Base-by-base conservation (phyloP, 2,888 invertebrate genomes). In the Noctua fimbriata region DNA sequence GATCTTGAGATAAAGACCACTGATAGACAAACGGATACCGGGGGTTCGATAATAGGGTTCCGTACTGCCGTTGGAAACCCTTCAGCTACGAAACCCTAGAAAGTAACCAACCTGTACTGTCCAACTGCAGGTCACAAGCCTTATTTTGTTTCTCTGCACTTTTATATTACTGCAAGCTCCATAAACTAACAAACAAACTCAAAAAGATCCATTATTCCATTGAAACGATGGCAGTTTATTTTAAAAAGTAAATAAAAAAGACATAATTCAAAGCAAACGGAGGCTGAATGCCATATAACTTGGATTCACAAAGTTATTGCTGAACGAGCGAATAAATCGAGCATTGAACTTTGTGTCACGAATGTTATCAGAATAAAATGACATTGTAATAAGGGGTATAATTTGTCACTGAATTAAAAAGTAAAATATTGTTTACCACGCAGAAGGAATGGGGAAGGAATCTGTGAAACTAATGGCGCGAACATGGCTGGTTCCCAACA, bases 251-350 rank as follows among this genome's bases (percentile, higher is more conserved):
- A 79, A 86, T 86, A 86, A 84, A 87, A 88, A 88, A 83, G 70
- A 65, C 78, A 88, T 88, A 78, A 87, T 78, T 87, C 87, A 87
- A 81, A 82, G 73, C 60, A 74, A 88, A 82, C 80, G 85, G 88
- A 88, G 83, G 85, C 88, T 88, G 85, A 78, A 76, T 81, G 76
- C 79, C 67, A 77, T 79, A 84, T 66, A 83, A 87, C 72, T 85
- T 77, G 41, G 66, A 65, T 76, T 80, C 87, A 87, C 85, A 78
- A 88, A 87, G 76, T 88, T 86, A 75, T 63, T 74, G 73, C 76
- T 73, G 80, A 86, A 58, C 76, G 67, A 76, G 41, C 73, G 28
- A 77, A 88, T 88, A 88, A 88, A 85, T 73, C 79, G 87, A 58
- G 49, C 87, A 72, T 65, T 82, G 88, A 88, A 85, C 88, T 82